Evolutionary conservation across 2,113 vertebrate genomes (phyloP).

Genomic region (Tachysurus fulvidraco): DNA sequence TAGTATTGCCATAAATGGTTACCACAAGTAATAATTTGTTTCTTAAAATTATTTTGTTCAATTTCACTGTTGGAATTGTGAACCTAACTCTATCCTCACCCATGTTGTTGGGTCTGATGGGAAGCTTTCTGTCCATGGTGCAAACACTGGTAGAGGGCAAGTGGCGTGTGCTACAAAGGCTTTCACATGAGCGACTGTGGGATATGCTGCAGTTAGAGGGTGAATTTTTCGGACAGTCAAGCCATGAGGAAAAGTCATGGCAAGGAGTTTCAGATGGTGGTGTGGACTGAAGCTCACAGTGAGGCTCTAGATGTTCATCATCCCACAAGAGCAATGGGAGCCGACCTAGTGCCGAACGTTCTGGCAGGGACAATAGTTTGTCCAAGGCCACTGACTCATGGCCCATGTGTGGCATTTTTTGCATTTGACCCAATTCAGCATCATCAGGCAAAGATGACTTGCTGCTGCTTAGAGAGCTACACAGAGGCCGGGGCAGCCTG

Average conservation of each 20-base stretch:
- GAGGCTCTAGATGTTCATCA: slow-evolving; percentile 59
- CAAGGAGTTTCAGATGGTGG: slow-evolving; percentile 25
- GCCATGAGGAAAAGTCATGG: slow-evolving; percentile 20
- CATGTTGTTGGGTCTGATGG: slow-evolving; percentile 74
- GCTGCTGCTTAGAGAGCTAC: slow-evolving; percentile 70
- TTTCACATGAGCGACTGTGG: slow-evolving; percentile 74
- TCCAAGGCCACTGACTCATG: slow-evolving; percentile 78
- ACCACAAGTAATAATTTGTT: not conserved
- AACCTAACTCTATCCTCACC: slow-evolving; percentile 54
- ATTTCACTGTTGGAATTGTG: not conserved
- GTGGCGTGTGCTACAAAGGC: slow-evolving; percentile 76
- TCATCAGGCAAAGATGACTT: slow-evolving; percentile 67
- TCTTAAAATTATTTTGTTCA: not conserved
- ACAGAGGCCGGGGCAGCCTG: slow-evolving; percentile 72
- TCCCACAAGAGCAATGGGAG: slow-evolving; percentile 55
- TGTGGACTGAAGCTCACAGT: slow-evolving; percentile 18
- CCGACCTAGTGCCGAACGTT: slow-evolving; percentile 60
- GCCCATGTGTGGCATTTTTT: slow-evolving; percentile 70
- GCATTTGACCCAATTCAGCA: slow-evolving; percentile 64
- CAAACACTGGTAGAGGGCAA: slow-evolving; percentile 75
- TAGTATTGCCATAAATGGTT: not conserved
- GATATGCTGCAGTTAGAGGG: slow-evolving; percentile 76
- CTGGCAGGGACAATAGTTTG: slow-evolving; percentile 73
- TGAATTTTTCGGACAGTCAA: slow-evolving; percentile 63
- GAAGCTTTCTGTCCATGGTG: slow-evolving; percentile 65